These are phyloP conservation scores for Conus canariensis DNA, from an alignment of 2,888 invertebrate genomes.

Conservation along the genomic window DNA sequence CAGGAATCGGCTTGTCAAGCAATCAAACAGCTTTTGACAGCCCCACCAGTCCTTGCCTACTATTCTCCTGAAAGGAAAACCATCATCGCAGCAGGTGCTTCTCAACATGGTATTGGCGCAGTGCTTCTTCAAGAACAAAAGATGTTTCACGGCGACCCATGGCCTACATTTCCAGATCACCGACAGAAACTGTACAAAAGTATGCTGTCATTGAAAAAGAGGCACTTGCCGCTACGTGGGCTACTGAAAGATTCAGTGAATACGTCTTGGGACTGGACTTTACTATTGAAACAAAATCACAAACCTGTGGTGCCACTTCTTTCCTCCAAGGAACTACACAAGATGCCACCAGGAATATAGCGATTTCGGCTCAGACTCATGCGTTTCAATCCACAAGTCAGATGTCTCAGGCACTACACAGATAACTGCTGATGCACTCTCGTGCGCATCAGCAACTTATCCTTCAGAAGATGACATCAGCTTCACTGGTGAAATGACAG, in stretches of 20 bases:
- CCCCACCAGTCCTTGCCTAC: neutral
- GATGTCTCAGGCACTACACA: neutral
- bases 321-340: neutral
- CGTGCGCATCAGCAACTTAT: neutral
- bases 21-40: neutral
- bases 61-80: neutral
- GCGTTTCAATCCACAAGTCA: neutral
- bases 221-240: neutral
- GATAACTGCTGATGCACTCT: neutral
- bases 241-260: neutral
- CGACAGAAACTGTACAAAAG: neutral
- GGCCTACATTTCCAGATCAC: neutral
- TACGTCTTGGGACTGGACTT: neutral
- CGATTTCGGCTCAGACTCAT: neutral
- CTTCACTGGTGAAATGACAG: neutral
- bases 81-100: conserved; percentile 2
- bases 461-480: neutral
- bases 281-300: neutral
- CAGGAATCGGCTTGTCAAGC: neutral
- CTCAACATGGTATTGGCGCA: neutral
- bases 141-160: neutral
- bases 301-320: conserved; percentile 15
- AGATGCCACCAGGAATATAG: neutral
- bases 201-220: conserved; percentile 11
- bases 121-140: neutral